Base-by-base conservation (phyloP, 2,797 vertebrate genomes). In the Anguilla megastoma region DNA sequence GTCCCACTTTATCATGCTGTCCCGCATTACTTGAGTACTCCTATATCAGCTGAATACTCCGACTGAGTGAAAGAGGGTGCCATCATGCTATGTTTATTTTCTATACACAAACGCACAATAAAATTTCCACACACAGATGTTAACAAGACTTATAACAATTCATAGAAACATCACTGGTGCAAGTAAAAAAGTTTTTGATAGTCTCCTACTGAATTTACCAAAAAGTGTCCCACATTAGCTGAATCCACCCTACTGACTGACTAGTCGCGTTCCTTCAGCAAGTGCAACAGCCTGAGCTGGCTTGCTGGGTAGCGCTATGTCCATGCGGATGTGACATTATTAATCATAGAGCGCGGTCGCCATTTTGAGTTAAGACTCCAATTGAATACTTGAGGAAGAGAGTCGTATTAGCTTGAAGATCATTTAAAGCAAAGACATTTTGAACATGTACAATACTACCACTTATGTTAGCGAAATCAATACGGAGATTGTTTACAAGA, bases 311-410 rank as follows among this genome's bases (percentile, higher is more conserved):
- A 74, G 69, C 69, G 12, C 69, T 41, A 76, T 33, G 96, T 96
- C 97, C 97, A 97, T 97, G 97, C 97, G 97, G 98, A 98, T 98
- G 97, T 99, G 98, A 99, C 98, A 98, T 98, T 97, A 98, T 98
- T 97, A 96, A 96, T 95, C 95, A 95, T 95, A 93, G 93, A 97
- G 94, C 96, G 97, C 97, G 95, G 95, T 97, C 97, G 98, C 98
- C 98, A 99, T 99, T 98, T 99, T 99, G 97, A 98, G 97, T 94
- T 96, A 95, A 93, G 74, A 94, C 95, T 96, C 95, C 94, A 91
- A 95, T 94, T 94, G 94, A 93, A 94, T 95, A 96, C 94, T 95
- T 95, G 93, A 95, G 93, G 93, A 93, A 95, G 93, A 92, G 93
- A 93, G 92, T 87, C 95, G 95, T 94, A 94, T 94, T 93, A 33